These are phyloP conservation scores for Drosophila quinaria DNA, from an alignment of 2,888 invertebrate species.

Conservation along the genomic window DNA sequence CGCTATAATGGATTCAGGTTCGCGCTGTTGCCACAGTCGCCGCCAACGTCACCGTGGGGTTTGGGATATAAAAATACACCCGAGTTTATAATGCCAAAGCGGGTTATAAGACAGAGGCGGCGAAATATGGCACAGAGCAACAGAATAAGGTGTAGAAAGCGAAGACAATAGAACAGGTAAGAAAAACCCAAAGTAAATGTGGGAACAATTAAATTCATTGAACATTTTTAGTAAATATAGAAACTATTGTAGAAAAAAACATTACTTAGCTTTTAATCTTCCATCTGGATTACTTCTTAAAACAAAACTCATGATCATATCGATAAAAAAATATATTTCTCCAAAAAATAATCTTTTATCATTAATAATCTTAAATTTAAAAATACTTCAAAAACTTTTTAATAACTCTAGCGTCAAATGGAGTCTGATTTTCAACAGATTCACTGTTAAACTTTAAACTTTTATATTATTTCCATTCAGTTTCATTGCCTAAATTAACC, in stretches of 20 bases:
- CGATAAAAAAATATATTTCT: too few relatives aligned
- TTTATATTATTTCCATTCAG: not conserved
- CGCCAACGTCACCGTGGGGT: constrained; percentile 51
- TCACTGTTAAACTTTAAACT: not conserved
- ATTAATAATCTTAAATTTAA: too few relatives aligned
- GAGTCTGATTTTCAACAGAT: not conserved
- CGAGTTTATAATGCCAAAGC: constrained; percentile 79
- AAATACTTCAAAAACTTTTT: not conserved
- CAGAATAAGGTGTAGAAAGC: not conserved
- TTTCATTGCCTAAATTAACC: not conserved
- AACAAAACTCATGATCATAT: too few relatives aligned
- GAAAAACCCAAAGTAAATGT: not conserved
- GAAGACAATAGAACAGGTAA: constrained; percentile 1
- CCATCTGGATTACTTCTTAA: too few relatives aligned
- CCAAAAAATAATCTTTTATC: too few relatives aligned
- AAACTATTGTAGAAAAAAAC: too few relatives aligned
- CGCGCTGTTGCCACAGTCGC: constrained; percentile 57
- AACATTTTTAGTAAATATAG: too few relatives aligned
- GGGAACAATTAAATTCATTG: too few relatives aligned
- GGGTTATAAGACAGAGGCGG: constrained; percentile 72
- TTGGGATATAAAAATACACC: constrained; percentile 77
- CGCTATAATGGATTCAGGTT: constrained; percentile 76
- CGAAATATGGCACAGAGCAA: constrained; percentile 19
- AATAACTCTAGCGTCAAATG: not conserved
- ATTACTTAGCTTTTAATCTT: too few relatives aligned